These are phyloP conservation scores for Rugalucina vietnamica DNA, from an alignment of 2,888 invertebrate species.

Conservation along the genomic window DNA sequence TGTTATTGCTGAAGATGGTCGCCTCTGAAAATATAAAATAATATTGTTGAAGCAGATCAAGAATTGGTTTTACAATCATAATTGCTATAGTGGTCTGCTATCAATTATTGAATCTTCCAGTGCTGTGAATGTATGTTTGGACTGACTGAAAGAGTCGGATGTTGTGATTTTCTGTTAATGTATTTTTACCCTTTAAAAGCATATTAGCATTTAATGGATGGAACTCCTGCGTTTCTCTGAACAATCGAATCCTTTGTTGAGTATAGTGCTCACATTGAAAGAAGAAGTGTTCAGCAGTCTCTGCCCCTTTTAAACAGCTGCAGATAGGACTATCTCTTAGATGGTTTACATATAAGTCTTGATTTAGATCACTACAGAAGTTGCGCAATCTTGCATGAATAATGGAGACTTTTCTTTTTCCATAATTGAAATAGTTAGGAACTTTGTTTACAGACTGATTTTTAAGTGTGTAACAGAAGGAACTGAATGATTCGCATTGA, in stretches of 20 bases:
- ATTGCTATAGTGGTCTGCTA: too few species aligned
- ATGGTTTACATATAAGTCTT: slow-evolving; percentile 1
- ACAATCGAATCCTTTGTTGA: background rate
- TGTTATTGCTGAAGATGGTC: too few species aligned
- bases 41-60: too few species aligned
- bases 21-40: too few species aligned
- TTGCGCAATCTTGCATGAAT: slow-evolving; percentile 6
- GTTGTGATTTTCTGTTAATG: too few species aligned
- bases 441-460: background rate
- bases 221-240: too few species aligned
- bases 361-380: slow-evolving; percentile 8
- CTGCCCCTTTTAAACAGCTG: background rate
- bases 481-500: background rate
- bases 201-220: too few species aligned
- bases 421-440: background rate
- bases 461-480: slow-evolving; percentile 1
- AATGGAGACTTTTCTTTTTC: background rate
- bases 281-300: slow-evolving; percentile 20
- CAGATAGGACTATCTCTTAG: background rate
- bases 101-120: too few species aligned
- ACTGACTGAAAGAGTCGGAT: too few species aligned
- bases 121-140: too few species aligned
- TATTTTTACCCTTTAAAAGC: too few species aligned
- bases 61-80: too few species aligned
- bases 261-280: background rate